A percentile compares a stretch with the other conserved stretches of the same genome.
These are phyloP conservation scores for Ectobius pallidus DNA, from an alignment of 2,888 invertebrate species.

Conservation along the genomic window DNA sequence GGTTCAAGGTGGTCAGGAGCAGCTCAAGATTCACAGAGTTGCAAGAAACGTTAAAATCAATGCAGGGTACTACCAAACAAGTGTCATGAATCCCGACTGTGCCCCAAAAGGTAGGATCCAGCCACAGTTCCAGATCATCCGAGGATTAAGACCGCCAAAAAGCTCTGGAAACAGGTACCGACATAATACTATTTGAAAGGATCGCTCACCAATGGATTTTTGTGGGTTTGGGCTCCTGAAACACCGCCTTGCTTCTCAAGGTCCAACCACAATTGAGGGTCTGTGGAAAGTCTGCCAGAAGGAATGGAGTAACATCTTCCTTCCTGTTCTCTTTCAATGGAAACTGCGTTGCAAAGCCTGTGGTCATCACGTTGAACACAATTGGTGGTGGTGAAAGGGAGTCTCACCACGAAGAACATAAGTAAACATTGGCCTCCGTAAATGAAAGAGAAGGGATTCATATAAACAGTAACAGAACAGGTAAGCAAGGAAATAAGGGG, in stretches of 20 bases:
- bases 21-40: neutral
- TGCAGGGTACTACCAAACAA: too few relatives aligned
- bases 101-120: neutral
- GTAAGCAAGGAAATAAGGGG: too few relatives aligned
- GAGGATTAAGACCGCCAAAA: neutral
- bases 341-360: neutral
- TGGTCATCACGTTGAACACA: neutral
- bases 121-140: neutral
- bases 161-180: neutral
- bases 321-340: neutral
- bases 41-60: too few relatives aligned
- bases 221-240: neutral
- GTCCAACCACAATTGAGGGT: neutral
- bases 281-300: neutral
- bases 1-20: neutral
- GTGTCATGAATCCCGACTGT: neutral
- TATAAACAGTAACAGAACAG: too few relatives aligned
- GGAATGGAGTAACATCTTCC: neutral
- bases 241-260: neutral
- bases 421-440: too few relatives aligned
- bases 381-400: neutral
- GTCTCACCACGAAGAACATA: neutral
- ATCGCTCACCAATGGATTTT: neutral
- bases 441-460: too few relatives aligned
- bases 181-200: neutral